Conservation (phyloP, 2,797 vertebrate species). For the Tinamus major region DNA sequence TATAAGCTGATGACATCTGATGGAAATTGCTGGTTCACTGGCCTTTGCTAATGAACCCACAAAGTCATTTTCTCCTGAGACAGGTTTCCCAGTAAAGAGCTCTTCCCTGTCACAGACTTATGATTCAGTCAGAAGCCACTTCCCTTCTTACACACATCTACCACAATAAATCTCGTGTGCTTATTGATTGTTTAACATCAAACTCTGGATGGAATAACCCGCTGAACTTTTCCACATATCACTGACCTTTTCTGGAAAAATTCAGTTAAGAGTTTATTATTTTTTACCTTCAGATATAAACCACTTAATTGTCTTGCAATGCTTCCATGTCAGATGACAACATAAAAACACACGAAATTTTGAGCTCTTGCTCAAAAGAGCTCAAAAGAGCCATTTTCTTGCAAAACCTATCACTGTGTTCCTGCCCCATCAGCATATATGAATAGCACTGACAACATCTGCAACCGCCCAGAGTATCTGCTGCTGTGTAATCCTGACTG, state of each 20-base stretch:
- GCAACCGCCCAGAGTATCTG: neutral
- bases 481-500: neutral
- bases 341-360: neutral
- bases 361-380: no score
- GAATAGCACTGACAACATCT: conserved; percentile 11
- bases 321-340: neutral
- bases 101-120: fast-evolving
- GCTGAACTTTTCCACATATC: neutral
- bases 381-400: neutral
- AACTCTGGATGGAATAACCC: neutral
- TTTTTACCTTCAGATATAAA: neutral
- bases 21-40: neutral
- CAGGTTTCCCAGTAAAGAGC: neutral
- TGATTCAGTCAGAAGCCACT: neutral
- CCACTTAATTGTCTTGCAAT: neutral
- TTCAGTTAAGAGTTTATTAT: neutral
- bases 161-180: fast-evolving
- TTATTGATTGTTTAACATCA: neutral
- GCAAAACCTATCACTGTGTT: neutral
- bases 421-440: neutral
- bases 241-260: neutral
- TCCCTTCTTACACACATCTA: fast-evolving
- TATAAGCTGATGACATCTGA: fast-evolving
- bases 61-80: neutral
- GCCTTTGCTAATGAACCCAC: neutral